Evolutionary conservation across 2,888 invertebrate genomes (phyloP), one percentile per base, ranked within the genome.

Genomic region (Tyria jacobaeae): DNA sequence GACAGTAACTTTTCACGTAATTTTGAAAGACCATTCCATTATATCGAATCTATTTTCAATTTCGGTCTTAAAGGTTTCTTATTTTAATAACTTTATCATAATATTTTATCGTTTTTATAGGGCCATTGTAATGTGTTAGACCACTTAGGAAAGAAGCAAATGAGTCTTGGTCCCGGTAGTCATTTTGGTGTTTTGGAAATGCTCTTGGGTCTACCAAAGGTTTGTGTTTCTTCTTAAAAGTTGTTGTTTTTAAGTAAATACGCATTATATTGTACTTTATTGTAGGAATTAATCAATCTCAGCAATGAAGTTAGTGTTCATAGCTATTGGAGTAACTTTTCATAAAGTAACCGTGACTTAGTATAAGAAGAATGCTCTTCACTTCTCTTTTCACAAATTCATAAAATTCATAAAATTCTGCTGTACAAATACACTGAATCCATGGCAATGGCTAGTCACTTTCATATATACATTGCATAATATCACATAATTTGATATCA

Each of bases 181-280:
- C 82, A 89, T 60, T 89, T 94, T 66, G 94, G 94, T 31, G 86
- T 85, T 25, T 68, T 93, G 0, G 94, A 94, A 84, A 94, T 94
- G 94, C 76, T 94, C 1, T 92, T 87, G 64, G 92, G 93, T 25
- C 77, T 94, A 14, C 94, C 94, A 1, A 94, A 94, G 79, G 92
- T 89, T 76, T 77, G 79, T 56, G 54, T 21, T 47, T 25, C 21
- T 48, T 3, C 12, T 21, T 44, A 12, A n/a, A n/a, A n/a, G n/a
- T n/a, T n/a, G n/a, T n/a, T 21, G 12, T 35, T 12, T 9, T 7
- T 39, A 4, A 2, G 39, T 41, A 44, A 9, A 10, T 17, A 41
- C 41, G 9, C 17, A 10, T 1, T 41, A 3, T 17, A 41, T 17
- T 9, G 17, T 17, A 3, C 3, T 17, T 41, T 1, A 5, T n/a